phyloP scores from a whole-genome alignment of 1,140 invertebrate species.

The Pemphigus obesinymphae region DNA sequence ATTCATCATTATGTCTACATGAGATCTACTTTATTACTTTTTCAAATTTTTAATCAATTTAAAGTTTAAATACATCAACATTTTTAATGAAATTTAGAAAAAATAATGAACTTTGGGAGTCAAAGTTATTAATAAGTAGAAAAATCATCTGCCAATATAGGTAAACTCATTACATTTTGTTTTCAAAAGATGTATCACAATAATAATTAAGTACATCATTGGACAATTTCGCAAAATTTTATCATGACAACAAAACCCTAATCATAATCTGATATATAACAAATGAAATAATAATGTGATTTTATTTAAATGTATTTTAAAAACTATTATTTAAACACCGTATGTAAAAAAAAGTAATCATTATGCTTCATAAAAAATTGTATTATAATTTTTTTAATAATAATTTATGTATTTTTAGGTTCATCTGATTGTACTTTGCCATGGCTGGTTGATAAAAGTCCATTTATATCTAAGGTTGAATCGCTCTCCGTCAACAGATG shows the following conservation, averaged over 20 bases:
- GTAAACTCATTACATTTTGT: background rate
- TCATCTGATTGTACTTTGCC: slow-evolving; percentile 30
- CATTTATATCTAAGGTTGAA: slow-evolving; percentile 6
- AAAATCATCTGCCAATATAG: background rate
- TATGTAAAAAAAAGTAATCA: background rate
- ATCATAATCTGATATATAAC: no score
- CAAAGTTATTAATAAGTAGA: background rate
- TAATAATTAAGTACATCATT: no score
- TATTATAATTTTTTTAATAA: background rate
- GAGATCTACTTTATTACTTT: no score
- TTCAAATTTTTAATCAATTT: no score
- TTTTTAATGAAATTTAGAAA: no score
- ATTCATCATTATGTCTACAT: no score
- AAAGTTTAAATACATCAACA: no score
- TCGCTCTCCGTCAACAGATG: background rate
- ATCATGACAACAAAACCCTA: background rate
- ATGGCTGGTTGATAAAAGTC: slow-evolving; percentile 12
- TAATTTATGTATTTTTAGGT: slow-evolving; percentile 1
- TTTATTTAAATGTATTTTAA: background rate
- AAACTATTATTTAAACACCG: background rate
- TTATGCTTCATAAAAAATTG: background rate
- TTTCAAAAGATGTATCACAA: no score
- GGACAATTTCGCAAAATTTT: background rate
- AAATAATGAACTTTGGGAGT: no score
- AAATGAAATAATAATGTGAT: background rate